Conservation (phyloP, 2,113 vertebrate genomes). For the Orientallactaga bullata region DNA sequence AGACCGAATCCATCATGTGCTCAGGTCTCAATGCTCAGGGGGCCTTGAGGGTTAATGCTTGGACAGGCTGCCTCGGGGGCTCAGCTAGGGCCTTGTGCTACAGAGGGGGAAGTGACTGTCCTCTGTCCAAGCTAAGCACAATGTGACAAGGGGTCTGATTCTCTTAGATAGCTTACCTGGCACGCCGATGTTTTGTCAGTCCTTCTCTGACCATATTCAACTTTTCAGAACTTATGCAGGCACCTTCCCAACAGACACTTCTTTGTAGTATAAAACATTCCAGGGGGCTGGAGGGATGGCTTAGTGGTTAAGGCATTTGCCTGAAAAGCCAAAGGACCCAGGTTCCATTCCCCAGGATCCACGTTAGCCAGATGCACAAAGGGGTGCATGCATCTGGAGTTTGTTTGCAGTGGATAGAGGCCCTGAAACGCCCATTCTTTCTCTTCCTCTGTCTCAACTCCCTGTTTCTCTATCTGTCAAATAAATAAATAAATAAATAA, state of each 20-base stretch:
- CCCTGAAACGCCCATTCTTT: no score
- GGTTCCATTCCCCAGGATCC: no score
- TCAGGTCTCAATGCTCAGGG: conserved; percentile 30
- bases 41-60: conserved; percentile 75
- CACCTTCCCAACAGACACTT: neutral
- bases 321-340: no score
- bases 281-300: no score
- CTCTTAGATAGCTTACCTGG: neutral
- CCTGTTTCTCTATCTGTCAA: no score
- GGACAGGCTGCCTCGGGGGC: conserved; percentile 44
- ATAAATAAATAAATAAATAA: no score
- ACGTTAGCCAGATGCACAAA: no score
- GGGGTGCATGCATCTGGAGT: no score
- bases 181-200: fast-evolving
- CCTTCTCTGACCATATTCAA: neutral
- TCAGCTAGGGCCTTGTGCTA: neutral
- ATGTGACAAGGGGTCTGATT: fast-evolving
- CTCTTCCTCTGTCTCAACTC: no score
- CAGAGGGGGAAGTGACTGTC: fast-evolving
- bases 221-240: neutral
- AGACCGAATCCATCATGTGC: conserved; percentile 47
- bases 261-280: neutral
- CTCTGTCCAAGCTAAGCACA: neutral
- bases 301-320: no score
- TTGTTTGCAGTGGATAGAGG: no score